Evolutionary conservation across 2,888 invertebrate species (phyloP).

Genomic region (Parnassius mnemosyne): DNA sequence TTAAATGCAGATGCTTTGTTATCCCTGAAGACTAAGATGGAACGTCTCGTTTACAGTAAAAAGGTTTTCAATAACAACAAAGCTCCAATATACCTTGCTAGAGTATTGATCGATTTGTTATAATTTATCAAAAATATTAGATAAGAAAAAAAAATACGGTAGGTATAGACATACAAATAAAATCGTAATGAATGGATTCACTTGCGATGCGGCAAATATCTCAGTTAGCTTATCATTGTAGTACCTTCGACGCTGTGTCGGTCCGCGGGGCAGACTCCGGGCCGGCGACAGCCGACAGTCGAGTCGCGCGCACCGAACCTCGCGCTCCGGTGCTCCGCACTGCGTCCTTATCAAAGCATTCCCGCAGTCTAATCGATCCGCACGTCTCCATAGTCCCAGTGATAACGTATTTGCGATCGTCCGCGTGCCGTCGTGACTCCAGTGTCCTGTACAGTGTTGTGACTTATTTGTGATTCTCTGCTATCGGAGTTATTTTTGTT

Average conservation of each 20-base stretch:
- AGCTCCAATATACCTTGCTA: slow-evolving; percentile 1
- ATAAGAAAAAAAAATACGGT: slow-evolving; percentile 2
- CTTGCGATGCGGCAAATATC: slow-evolving; percentile 56
- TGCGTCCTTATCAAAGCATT: slow-evolving; percentile 62
- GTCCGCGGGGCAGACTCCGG: slow-evolving; percentile 21
- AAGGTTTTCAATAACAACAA: no score
- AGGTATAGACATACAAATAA: slow-evolving; percentile 27
- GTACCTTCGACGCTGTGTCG: slow-evolving; percentile 28
- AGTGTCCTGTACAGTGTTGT: slow-evolving; percentile 50
- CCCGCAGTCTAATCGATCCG: slow-evolving; percentile 73
- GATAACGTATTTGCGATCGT: slow-evolving; percentile 52
- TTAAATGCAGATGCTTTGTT: no score
- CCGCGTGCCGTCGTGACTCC: slow-evolving; percentile 60
- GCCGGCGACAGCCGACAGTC: slow-evolving; percentile 47
- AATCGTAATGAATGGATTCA: slow-evolving; percentile 61
- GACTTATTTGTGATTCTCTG: slow-evolving; percentile 44
- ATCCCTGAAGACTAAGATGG: no score
- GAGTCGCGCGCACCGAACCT: slow-evolving; percentile 64
- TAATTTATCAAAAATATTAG: not conserved
- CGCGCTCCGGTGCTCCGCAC: slow-evolving; percentile 43
- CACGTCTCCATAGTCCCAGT: slow-evolving; percentile 54
- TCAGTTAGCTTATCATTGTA: slow-evolving; percentile 40
- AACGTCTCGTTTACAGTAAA: no score
- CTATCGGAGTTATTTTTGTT: slow-evolving; percentile 37
- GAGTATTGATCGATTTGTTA: no score